phyloP scores from a whole-genome alignment of 2,888 invertebrate genomes.

The Chrysolina haemoptera region DNA sequence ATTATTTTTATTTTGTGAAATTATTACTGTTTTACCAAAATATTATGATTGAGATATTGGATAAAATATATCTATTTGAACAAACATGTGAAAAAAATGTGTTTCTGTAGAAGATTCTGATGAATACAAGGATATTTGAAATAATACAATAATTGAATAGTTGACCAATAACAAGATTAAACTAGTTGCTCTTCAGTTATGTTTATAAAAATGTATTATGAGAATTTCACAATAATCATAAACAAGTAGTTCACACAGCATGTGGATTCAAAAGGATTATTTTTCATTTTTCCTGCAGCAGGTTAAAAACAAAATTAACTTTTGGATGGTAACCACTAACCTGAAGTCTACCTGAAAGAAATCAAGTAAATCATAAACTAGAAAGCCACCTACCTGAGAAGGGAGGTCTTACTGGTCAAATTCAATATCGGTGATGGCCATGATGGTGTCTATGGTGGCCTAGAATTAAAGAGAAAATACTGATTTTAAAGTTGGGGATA shows the following conservation, averaged over 20 bases:
- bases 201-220: no score
- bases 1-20: no score
- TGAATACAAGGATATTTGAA: no score
- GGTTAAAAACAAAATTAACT: constrained; percentile 31
- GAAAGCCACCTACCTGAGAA: constrained; percentile 66
- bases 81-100: no score
- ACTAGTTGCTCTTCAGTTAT: no score
- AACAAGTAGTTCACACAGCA: background rate
- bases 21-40: no score
- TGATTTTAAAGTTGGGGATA: no score
- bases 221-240: background rate
- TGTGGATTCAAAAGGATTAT: constrained; percentile 8
- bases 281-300: constrained; percentile 19
- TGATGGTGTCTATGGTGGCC: constrained; percentile 61
- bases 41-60: no score
- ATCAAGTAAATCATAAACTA: constrained; percentile 49
- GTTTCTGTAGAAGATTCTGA: no score
- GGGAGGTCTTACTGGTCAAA: constrained; percentile 68
- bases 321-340: constrained; percentile 54
- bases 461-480: constrained; percentile 34
- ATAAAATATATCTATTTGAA: no score
- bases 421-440: constrained; percentile 59
- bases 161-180: no score
- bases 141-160: no score
- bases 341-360: constrained; percentile 54